Evolutionary conservation across 30 jellyfish, hydroid and myxozoan genomes (phyloP).

Genomic region (Cassiopea andromeda): DNA sequence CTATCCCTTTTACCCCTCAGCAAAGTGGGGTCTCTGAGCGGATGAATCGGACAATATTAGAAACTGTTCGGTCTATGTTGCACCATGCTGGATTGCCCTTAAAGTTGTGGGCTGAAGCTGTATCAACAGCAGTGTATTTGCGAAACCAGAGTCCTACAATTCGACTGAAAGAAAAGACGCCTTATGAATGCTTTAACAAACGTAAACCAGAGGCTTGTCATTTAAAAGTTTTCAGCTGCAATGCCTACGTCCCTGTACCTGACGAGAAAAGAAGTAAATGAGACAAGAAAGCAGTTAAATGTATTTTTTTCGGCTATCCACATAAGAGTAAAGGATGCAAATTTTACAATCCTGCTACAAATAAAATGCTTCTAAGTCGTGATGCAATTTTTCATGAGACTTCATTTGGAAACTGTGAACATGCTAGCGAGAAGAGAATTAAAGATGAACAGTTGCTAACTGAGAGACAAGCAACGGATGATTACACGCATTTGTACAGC

Average conservation of each 20-base stretch:
- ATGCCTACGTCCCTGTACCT: slow-evolving; percentile 18
- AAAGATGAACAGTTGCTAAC: background rate
- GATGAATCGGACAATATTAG: too few species aligned
- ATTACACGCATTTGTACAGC: slow-evolving; percentile 12
- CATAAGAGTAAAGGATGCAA: slow-evolving; percentile 19
- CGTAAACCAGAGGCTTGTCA: background rate
- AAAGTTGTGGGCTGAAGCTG: slow-evolving; percentile 51
- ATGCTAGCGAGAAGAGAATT: background rate
- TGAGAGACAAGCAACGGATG: background rate
- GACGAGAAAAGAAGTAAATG: background rate
- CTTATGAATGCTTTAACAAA: slow-evolving; percentile 8
- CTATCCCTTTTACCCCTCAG: too few species aligned
- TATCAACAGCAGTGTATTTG: slow-evolving; percentile 26
- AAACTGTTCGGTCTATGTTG: slow-evolving; percentile 5
- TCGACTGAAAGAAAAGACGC: slow-evolving; percentile 9
- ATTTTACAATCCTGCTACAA: slow-evolving; percentile 4
- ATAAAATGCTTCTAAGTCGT: slow-evolving; percentile 17
- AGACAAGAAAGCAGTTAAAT: slow-evolving; percentile 15
- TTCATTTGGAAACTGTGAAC: background rate
- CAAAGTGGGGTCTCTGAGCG: too few species aligned
- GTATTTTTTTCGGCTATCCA: slow-evolving; percentile 50
- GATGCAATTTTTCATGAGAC: slow-evolving; percentile 2
- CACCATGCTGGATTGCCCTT: slow-evolving; percentile 20
- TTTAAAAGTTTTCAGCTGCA: slow-evolving; percentile 46
- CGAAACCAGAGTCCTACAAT: slow-evolving; percentile 36